phyloP scores from a whole-genome alignment of 2,888 invertebrate species.

The Melieria crassipennis region DNA sequence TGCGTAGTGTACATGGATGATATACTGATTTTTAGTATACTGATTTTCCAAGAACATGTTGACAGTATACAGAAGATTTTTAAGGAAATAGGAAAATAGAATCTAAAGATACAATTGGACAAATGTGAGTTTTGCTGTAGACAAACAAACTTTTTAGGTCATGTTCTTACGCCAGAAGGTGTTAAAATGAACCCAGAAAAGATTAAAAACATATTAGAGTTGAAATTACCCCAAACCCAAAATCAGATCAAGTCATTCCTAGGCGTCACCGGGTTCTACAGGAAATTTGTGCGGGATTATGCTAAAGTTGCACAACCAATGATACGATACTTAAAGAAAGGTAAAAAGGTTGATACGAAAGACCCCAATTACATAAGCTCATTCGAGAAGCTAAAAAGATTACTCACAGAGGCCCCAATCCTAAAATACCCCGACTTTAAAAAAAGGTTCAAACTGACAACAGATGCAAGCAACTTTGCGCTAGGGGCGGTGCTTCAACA shows the following conservation, averaged over 20 bases:
- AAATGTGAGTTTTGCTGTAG: conserved; percentile 23
- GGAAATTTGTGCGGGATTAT: conserved; percentile 8
- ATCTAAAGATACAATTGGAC: neutral
- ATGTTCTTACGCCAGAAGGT: neutral
- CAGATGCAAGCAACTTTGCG: too few species aligned
- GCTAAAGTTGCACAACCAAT: neutral
- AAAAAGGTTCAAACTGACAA: too few species aligned
- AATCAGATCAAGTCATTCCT: conserved; percentile 6
- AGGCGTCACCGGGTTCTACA: conserved; percentile 5
- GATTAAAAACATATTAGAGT: neutral
- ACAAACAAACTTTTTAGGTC: conserved; percentile 27
- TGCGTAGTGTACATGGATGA: conserved; percentile 13
- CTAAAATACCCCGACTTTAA: too few species aligned
- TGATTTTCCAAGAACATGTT: too few species aligned
- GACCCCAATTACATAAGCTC: too few species aligned
- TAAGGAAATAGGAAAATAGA: too few species aligned
- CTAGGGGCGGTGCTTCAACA: too few species aligned
- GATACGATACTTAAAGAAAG: too few species aligned
- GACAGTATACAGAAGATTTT: too few species aligned
- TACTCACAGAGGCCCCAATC: too few species aligned
- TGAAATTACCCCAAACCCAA: neutral
- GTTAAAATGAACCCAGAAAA: neutral
- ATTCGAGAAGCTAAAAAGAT: too few species aligned
- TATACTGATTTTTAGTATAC: conserved; percentile 4
- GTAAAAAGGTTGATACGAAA: too few species aligned